These are phyloP conservation scores for Thyatira batis DNA, from an alignment of 2,888 invertebrate genomes.

Conservation along the genomic window DNA sequence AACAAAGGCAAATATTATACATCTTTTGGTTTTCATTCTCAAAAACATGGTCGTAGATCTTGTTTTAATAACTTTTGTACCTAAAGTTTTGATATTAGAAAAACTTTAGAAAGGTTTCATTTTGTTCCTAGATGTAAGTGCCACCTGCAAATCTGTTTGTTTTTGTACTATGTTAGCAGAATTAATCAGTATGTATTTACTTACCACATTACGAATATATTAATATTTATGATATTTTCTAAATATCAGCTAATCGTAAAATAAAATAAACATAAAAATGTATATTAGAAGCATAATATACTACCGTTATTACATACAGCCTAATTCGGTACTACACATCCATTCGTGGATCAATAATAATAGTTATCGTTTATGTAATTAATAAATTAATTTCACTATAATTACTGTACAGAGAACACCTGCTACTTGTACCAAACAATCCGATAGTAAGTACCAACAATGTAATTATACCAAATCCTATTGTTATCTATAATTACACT, in stretches of 20 bases:
- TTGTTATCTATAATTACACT: conserved; percentile 26
- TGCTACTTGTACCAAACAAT: background rate
- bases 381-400: background rate
- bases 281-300: too few relatives aligned
- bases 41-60: background rate
- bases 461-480: conserved; percentile 7
- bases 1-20: too few relatives aligned
- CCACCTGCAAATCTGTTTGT: background rate
- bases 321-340: background rate
- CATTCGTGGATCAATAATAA: background rate
- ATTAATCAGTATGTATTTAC: background rate
- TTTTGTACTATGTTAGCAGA: background rate
- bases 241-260: too few relatives aligned
- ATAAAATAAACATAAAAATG: too few relatives aligned
- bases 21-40: too few relatives aligned
- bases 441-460: background rate
- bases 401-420: background rate
- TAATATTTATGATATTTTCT: background rate
- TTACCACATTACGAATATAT: too few relatives aligned
- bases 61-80: background rate
- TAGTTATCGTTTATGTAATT: background rate
- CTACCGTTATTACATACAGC: too few relatives aligned
- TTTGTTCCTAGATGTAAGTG: background rate
- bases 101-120: background rate
- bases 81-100: background rate